Evolutionary conservation across 2,888 invertebrate genomes (phyloP), one percentile per base, ranked within the genome.

Genomic region (Danaus chrysippus): DNA sequence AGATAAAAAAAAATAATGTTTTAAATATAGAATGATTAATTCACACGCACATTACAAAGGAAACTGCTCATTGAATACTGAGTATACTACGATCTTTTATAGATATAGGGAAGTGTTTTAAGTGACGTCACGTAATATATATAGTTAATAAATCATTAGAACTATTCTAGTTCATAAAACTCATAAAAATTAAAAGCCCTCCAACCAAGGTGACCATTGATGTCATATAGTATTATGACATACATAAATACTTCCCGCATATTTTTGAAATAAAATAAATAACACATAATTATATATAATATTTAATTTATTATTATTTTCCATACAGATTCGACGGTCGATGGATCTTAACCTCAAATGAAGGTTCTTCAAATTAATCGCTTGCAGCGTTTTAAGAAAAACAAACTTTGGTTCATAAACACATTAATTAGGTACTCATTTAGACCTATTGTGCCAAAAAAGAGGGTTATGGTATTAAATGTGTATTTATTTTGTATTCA

Each of bases 101-200:
- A 83, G 86, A 78, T 75, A 84, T 74, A 77, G 84, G 87, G 87
- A 87, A 87, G 86, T 86, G 69, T 70, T 73, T 67, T 59, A 62
- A 61, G 60, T 59, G 71, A 63, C 63, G 23, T 34, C 2, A 34
- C 64, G 59, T 78, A 80, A 79, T 80, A 78, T 71, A 68, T 65
- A 13, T 42, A 58, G 57, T 62, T 67, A 63, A 69, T 63, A 54
- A 56, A 71, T 65, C 60, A 58, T 56, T 58, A n/a, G 54, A 58
- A 52, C 42, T 49, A 54, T 52, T 58, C 49, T 49, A 1, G 5
- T 42, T 13, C 55, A 55, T 42, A 19, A 11, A 11, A 43, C 43
- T 34, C 23, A 34, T 34, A 1, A 34, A 34, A 34, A 34, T 34
- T 1, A 34, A 34, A 5, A 34, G 23, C 23, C 23, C 23, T 34